Conservation (phyloP, 2,797 vertebrate species). For the Nothura maculosa region DNA sequence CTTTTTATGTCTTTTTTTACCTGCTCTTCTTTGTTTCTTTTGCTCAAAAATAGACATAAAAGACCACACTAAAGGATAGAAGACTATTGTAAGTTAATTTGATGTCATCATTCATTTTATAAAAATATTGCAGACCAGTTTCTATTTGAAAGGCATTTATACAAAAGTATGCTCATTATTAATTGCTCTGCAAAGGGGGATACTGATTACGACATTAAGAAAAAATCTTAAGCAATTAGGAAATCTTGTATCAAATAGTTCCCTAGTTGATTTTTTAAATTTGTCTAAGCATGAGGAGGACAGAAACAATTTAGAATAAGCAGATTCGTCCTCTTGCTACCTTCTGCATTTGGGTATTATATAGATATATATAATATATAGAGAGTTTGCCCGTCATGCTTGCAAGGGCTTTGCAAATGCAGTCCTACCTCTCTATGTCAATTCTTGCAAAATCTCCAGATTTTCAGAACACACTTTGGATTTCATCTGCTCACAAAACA, state of each 20-base stretch:
- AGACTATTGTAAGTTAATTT: not conserved
- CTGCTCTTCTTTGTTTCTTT: not conserved
- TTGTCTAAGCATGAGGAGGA: not conserved
- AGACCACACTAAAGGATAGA: slow-evolving; percentile 20
- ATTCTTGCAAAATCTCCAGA: not conserved
- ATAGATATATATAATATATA: too few species aligned
- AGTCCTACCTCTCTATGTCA: not conserved
- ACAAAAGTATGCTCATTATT: not conserved
- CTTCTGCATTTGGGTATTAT: not conserved
- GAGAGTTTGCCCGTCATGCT: not conserved
- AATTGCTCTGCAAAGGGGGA: not conserved
- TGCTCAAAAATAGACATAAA: not conserved
- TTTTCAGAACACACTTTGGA: not conserved
- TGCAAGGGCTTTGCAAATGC: not conserved
- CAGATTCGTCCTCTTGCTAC: not conserved
- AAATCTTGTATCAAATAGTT: not conserved
- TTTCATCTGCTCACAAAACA: not conserved
- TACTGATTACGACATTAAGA: not conserved
- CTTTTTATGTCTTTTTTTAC: not conserved
- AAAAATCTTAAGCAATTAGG: not conserved
- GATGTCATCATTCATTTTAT: not conserved
- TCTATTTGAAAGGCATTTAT: slow-evolving; percentile 56
- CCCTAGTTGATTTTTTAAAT: not conserved
- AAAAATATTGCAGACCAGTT: not conserved
- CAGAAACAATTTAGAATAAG: not conserved